phyloP scores from a whole-genome alignment of 1,140 invertebrate genomes.

The Musca vetustissima region DNA sequence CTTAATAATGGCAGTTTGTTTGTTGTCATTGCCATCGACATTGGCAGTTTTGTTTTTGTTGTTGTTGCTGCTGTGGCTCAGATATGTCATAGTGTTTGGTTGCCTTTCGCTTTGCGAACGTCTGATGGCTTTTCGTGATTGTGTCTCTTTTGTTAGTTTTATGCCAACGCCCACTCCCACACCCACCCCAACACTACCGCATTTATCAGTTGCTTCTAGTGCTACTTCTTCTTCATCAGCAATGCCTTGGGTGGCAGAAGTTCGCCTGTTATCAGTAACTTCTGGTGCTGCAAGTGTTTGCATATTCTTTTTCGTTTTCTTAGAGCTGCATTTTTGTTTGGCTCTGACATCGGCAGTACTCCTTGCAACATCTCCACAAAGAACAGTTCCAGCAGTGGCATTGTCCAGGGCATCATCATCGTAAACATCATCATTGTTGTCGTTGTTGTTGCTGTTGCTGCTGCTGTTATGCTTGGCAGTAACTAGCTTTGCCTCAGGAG shows the following conservation, averaged over 20 bases:
- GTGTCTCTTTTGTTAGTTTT: conserved; percentile 39
- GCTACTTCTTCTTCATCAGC: conserved; percentile 6
- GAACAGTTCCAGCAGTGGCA: no score
- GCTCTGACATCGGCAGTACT: background rate
- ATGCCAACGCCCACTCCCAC: conserved; percentile 29
- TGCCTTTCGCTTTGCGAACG: conserved; percentile 53
- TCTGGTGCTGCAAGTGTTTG: conserved; percentile 13
- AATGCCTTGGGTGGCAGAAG: background rate
- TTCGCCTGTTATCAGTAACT: conserved; percentile 2
- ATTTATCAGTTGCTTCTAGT: conserved; percentile 7
- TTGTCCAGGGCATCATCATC: conserved; percentile 3
- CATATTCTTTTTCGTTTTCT: conserved; percentile 1
- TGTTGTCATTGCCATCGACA: conserved; percentile 29
- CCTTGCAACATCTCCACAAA: no score
- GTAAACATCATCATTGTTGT: background rate
- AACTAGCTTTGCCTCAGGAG: background rate
- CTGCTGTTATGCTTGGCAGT: no score
- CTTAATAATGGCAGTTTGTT: conserved; percentile 18
- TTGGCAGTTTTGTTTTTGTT: conserved; percentile 24
- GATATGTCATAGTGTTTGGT: background rate
- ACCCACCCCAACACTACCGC: no score
- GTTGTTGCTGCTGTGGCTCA: conserved; percentile 24
- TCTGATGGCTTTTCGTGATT: conserved; percentile 56
- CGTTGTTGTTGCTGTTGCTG: no score
- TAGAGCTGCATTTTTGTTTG: conserved; percentile 9